Conservation (phyloP, 2,113 vertebrate genomes). For the Empidonax traillii region DNA sequence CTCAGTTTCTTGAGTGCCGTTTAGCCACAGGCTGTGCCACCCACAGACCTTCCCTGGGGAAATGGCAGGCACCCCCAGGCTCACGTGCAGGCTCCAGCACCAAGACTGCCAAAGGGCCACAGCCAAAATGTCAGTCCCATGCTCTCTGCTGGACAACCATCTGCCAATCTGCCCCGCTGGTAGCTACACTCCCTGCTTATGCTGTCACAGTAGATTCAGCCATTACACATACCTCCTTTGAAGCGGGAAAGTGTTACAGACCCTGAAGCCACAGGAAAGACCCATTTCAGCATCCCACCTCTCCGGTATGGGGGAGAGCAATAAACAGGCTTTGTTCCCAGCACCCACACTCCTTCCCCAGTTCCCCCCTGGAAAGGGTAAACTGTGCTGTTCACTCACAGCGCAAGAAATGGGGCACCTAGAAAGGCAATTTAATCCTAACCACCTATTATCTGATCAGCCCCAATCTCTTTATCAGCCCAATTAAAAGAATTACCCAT, state of each 20-base stretch:
- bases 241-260: background rate
- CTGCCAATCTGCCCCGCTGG: background rate
- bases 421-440: constrained; percentile 48
- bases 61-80: background rate
- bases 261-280: background rate
- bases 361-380: background rate
- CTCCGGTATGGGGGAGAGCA: accelerated
- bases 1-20: constrained; percentile 33
- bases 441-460: constrained; percentile 54
- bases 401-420: background rate
- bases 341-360: background rate
- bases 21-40: constrained; percentile 40
- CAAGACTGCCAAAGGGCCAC: background rate
- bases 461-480: constrained; percentile 59
- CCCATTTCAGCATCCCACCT: background rate
- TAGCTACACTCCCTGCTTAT: background rate
- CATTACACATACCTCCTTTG: background rate
- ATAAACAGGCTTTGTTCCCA: background rate
- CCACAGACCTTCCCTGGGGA: constrained; percentile 14
- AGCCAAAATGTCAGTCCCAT: background rate
- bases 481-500: constrained; percentile 67
- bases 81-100: background rate
- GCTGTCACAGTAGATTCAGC: accelerated
- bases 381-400: background rate
- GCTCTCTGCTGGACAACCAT: background rate